Evolutionary conservation across 2,797 vertebrate species (phyloP), one percentile per base, ranked within the genome.

Genomic region (Bothrops alternatus): DNA sequence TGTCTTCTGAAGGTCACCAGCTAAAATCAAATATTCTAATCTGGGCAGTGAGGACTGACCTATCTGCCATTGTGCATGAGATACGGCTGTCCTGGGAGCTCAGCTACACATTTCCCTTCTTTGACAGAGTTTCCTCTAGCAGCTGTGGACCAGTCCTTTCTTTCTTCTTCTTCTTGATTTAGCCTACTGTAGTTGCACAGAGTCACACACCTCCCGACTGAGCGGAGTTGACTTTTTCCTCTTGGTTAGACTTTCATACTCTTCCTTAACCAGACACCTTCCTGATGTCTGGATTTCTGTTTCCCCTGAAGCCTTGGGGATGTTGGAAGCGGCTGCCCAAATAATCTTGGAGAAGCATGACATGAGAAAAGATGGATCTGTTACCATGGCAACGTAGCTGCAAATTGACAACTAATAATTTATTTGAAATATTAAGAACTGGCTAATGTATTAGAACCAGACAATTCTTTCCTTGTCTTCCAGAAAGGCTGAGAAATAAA

Each of bases 371-470:
- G 32, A 37, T 42, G 42, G 73, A 78, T 89, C 18, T 23, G 12
- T 91, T 69, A 55, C 7, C 63, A 1, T 0, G 26, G 87, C 60
- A 88, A 58, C 58, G 6, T 28, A 47, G 42, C 90, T 61, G 42
- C 56, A 73, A 86, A 63, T 32, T 28, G 20, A 16, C 93, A 92
- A 8, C 56, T 88, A 89, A 50, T 91, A 56, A 20, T 13, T 58
- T 89, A 93, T 90, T 92, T 63, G 93, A 94, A 89, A 94, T 93
- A 90, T 47, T 3, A 90, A 93, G 73, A 10, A 0, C 53, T 0
- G 20, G 93, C 65, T n/a, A 57, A 86, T 93, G 86, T 6, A 90
- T 93, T 23, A 23, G 73, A 95, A 93, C 86, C 78, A 60, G 37
- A 89, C 78, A 58, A 78, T 1, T 23, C 37, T 78, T 78, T 11